Percentiles rank a stretch among this genome's conserved stretches.
These are phyloP conservation scores for Psittacus erithacus DNA, from an alignment of 2,113 vertebrate species.

Conservation along the genomic window DNA sequence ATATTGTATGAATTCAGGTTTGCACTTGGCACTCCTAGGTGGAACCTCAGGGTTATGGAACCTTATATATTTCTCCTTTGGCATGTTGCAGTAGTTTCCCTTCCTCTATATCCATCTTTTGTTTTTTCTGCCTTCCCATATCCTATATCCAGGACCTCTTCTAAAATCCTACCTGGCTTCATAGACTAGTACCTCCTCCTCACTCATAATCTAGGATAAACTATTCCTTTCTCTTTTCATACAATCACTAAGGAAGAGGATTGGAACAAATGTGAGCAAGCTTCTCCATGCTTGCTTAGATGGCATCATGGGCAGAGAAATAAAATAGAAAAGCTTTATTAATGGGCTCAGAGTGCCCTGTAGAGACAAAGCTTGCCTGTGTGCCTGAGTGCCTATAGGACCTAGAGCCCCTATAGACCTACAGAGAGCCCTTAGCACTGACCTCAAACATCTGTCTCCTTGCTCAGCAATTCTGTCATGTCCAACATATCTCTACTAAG, in stretches of 20 bases:
- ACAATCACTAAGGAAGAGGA: neutral
- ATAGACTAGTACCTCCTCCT: neutral
- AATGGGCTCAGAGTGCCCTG: neutral
- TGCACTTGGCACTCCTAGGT: neutral
- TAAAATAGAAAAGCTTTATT: neutral
- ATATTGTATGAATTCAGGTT: neutral
- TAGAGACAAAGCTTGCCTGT: neutral
- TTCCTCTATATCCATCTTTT: neutral
- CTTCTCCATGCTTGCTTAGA: neutral
- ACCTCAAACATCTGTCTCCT: neutral
- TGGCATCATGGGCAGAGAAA: neutral
- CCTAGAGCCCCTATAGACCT: neutral
- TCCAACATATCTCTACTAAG: neutral
- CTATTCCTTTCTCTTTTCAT: neutral
- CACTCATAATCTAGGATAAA: neutral
- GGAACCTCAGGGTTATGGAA: neutral
- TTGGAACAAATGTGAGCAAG: neutral
- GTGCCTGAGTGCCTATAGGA: neutral
- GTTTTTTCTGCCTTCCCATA: neutral
- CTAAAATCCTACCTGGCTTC: neutral
- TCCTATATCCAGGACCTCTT: neutral
- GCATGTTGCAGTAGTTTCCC: neutral
- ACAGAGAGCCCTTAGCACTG: neutral
- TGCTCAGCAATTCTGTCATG: neutral
- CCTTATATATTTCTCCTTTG: neutral